phyloP scores from a whole-genome alignment of 2,888 invertebrate species.

The Eumerus sabulonum region DNA sequence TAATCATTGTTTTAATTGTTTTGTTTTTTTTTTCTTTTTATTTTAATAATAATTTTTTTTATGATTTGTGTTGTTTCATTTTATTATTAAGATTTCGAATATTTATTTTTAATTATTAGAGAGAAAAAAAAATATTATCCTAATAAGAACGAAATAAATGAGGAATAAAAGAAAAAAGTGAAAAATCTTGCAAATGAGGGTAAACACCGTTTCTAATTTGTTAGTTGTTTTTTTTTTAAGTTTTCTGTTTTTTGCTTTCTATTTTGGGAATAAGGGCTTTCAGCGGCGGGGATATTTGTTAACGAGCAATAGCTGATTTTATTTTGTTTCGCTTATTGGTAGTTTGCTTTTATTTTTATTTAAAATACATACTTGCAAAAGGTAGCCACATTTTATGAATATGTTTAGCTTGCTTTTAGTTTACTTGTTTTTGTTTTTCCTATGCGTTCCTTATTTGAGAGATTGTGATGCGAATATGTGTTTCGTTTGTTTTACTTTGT shows the following conservation, averaged over 20 bases:
- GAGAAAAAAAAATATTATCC: background rate
- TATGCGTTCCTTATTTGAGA: no score
- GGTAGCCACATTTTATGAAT: slow-evolving; percentile 41
- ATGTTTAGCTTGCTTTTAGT: slow-evolving; percentile 30
- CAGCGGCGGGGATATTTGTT: slow-evolving; percentile 66
- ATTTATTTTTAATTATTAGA: slow-evolving; percentile 62
- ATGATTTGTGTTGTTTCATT: slow-evolving; percentile 34
- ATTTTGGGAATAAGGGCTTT: slow-evolving; percentile 54
- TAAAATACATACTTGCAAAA: slow-evolving; percentile 34
- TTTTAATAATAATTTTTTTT: slow-evolving; percentile 34
- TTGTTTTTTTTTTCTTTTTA: slow-evolving; percentile 46
- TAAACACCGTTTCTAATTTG: slow-evolving; percentile 7
- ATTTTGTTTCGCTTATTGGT: no score
- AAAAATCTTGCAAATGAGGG: slow-evolving; percentile 42
- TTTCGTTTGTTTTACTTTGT: slow-evolving; percentile 53
- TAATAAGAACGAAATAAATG: slow-evolving; percentile 20
- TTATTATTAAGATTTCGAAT: slow-evolving; percentile 41
- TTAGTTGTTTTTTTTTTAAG: slow-evolving; percentile 40
- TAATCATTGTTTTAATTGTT: slow-evolving; percentile 55
- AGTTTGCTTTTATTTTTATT: slow-evolving; percentile 20
- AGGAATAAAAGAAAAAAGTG: slow-evolving; percentile 15
- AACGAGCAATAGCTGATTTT: slow-evolving; percentile 53
- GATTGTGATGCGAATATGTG: slow-evolving; percentile 35
- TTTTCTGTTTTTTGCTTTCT: background rate
- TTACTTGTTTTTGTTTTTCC: slow-evolving; percentile 59